Conservation (phyloP, 2,888 invertebrate species). For the Pyralis farinalis region DNA sequence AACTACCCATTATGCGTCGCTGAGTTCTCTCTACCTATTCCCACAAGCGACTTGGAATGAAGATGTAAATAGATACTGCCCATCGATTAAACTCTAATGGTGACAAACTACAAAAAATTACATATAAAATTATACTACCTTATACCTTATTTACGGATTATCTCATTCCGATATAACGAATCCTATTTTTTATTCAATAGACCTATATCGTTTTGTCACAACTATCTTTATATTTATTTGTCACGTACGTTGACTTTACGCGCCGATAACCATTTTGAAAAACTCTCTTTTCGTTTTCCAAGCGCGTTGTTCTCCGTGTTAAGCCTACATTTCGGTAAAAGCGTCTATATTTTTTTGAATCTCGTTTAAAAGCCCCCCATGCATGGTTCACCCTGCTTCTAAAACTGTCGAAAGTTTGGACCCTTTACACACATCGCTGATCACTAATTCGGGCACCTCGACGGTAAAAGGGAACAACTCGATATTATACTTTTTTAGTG, state of each 20-base stretch:
- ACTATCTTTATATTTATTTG: not conserved
- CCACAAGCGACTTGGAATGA: too few relatives aligned
- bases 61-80: too few relatives aligned
- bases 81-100: too few relatives aligned
- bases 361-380: constrained; percentile 49
- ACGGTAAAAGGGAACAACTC: constrained; percentile 50
- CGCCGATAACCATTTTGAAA: not conserved
- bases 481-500: constrained; percentile 3
- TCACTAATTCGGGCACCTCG: constrained; percentile 56
- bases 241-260: not conserved
- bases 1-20: too few relatives aligned
- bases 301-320: not conserved
- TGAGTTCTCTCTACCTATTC: too few relatives aligned
- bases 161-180: too few relatives aligned
- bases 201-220: not conserved
- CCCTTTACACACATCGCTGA: constrained; percentile 73
- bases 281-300: constrained; percentile 1
- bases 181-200: too few relatives aligned
- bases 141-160: too few relatives aligned
- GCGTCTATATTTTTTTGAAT: constrained; percentile 44
- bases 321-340: constrained; percentile 10
- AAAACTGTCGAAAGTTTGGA: constrained; percentile 64
- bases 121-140: too few relatives aligned
- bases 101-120: too few relatives aligned
- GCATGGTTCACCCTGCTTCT: constrained; percentile 39